Evolutionary conservation across 2,888 invertebrate species (phyloP).

Genomic region (Norana najaformis): DNA sequence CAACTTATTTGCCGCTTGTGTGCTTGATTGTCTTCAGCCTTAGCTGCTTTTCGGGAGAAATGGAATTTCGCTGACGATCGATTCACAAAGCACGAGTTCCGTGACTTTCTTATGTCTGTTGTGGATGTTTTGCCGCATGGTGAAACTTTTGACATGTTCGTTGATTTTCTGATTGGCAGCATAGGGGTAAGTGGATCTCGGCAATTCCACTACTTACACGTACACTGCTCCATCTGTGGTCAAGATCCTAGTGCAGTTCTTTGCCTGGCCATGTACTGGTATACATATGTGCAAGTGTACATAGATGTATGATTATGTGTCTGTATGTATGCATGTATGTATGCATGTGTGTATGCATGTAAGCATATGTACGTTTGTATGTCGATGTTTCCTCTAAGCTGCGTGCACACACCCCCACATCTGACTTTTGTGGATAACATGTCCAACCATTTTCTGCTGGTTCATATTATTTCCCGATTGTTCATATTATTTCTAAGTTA

Average conservation of each 20-base stretch:
- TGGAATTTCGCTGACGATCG: constrained; percentile 52
- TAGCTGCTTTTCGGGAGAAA: constrained; percentile 48
- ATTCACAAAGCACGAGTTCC: constrained; percentile 59
- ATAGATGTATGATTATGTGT: neutral
- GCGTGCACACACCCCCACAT: neutral
- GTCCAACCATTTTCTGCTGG: too few relatives aligned
- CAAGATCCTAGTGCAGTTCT: neutral
- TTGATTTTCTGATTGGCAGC: constrained; percentile 58
- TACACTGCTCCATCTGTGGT: neutral
- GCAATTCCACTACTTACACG: neutral
- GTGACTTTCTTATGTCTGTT: constrained; percentile 53
- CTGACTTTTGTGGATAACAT: neutral
- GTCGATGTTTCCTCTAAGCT: too few relatives aligned
- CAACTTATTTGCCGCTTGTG: neutral
- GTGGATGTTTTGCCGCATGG: constrained; percentile 53
- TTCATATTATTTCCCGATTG: too few relatives aligned
- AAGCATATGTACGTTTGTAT: neutral
- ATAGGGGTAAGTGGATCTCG: constrained; percentile 53
- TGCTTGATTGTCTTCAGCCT: constrained; percentile 31
- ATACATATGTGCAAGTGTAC: neutral
- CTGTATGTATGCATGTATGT: neutral
- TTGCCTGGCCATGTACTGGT: too few relatives aligned
- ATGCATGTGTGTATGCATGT: neutral
- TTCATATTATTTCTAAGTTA: too few relatives aligned
- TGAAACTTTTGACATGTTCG: constrained; percentile 56